phyloP scores from a whole-genome alignment of 2,888 invertebrate species.

The Chymomyza fuscimana region DNA sequence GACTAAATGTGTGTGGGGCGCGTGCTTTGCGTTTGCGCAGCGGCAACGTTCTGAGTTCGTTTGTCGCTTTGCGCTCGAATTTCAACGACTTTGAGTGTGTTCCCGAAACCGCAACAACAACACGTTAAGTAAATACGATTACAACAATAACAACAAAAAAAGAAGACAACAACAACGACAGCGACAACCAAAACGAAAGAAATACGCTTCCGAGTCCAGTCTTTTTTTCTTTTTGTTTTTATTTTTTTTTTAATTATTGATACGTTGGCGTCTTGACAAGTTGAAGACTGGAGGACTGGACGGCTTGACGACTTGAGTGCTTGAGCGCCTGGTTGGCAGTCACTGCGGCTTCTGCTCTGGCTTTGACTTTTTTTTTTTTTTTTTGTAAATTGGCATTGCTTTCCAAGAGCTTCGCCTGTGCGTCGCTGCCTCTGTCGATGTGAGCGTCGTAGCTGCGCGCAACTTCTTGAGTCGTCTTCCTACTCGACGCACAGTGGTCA shows the following conservation, averaged over 20 bases:
- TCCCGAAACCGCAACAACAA: slow-evolving; percentile 5
- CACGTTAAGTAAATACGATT: slow-evolving; percentile 8
- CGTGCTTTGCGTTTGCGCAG: slow-evolving; percentile 76
- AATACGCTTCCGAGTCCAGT: slow-evolving; percentile 68
- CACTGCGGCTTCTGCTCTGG: background rate
- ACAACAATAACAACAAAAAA: slow-evolving; percentile 27
- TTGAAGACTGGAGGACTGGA: background rate
- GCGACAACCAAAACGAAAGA: slow-evolving; percentile 27
- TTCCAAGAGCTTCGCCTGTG: background rate
- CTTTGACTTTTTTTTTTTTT: background rate
- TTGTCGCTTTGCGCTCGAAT: slow-evolving; percentile 64
- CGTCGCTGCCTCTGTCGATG: background rate
- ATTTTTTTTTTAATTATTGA: slow-evolving; percentile 45
- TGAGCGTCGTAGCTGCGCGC: slow-evolving; percentile 23
- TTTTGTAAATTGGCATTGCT: slow-evolving; percentile 2
- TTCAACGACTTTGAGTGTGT: slow-evolving; percentile 53
- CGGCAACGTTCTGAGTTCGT: slow-evolving; percentile 74
- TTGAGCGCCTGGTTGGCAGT: slow-evolving; percentile 13
- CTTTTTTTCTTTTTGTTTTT: slow-evolving; percentile 37
- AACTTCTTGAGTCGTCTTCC: slow-evolving; percentile 3
- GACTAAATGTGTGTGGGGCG: slow-evolving; percentile 25
- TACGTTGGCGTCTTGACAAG: slow-evolving; percentile 22
- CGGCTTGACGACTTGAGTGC: background rate
- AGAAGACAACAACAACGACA: slow-evolving; percentile 17
- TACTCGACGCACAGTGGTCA: slow-evolving; percentile 22